Evolutionary conservation across 2,113 vertebrate genomes (phyloP).

Genomic region (Chaetops frenatus): DNA sequence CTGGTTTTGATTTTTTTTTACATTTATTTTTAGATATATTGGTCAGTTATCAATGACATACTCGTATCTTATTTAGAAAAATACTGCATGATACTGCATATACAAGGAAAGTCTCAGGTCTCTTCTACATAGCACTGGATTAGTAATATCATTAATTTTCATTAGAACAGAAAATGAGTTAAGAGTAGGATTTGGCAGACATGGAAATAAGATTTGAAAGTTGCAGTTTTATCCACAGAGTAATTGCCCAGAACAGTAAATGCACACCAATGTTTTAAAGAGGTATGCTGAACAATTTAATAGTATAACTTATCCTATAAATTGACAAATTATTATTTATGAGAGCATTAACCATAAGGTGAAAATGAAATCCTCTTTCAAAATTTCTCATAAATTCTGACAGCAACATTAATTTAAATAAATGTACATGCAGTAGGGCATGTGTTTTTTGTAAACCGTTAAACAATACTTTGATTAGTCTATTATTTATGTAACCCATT

Average conservation of each 20-base stretch:
- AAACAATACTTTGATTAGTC: conserved; percentile 49
- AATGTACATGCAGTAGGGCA: conserved; percentile 8
- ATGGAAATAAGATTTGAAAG: background rate
- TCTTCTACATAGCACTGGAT: background rate
- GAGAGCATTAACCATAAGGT: conserved; percentile 27
- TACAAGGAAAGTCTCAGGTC: background rate
- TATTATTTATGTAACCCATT: conserved; percentile 58
- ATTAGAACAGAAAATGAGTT: background rate
- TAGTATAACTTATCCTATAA: background rate
- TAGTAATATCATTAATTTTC: background rate
- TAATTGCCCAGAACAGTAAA: conserved; percentile 1
- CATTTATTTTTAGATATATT: background rate
- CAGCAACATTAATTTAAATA: conserved; percentile 47
- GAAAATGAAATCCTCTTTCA: conserved; percentile 45
- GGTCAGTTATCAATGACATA: background rate
- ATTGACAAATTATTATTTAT: conserved; percentile 51
- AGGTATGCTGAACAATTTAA: background rate
- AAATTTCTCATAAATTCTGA: conserved; percentile 38
- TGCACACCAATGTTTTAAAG: background rate
- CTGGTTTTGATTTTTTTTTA: accelerated
- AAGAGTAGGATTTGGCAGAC: background rate
- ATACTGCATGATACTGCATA: background rate
- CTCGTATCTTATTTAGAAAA: background rate
- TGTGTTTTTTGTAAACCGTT: background rate
- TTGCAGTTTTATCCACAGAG: background rate